Evolutionary conservation across 2,797 vertebrate genomes (phyloP).

Genomic region (Channa striata): DNA sequence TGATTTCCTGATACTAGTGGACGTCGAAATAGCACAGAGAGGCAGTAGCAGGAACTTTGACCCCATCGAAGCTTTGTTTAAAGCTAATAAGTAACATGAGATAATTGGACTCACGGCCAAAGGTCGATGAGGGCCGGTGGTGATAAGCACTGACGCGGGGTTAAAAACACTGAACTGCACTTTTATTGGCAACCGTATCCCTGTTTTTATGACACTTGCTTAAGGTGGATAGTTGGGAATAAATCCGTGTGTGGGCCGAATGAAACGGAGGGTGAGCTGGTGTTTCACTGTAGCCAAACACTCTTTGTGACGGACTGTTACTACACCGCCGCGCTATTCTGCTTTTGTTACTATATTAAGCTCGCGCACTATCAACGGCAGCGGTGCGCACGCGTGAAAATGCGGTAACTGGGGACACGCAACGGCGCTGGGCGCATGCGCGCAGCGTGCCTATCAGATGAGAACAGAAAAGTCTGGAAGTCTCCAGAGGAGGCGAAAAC

Average conservation of each 20-base stretch:
- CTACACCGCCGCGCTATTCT: conserved; percentile 59
- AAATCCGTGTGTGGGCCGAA: neutral
- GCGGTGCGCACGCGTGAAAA: conserved; percentile 75
- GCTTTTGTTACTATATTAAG: conserved; percentile 78
- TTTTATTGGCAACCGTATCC: neutral
- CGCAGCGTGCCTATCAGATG: conserved; percentile 54
- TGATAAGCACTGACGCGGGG: conserved; percentile 46
- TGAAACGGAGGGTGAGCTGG: neutral
- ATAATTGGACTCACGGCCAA: conserved; percentile 54
- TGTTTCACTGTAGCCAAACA: neutral
- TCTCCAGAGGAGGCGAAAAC: conserved; percentile 26
- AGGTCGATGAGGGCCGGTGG: conserved; percentile 53
- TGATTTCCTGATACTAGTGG: neutral
- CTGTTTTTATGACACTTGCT: neutral
- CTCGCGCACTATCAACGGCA: conserved; percentile 6
- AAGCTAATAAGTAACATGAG: conserved; percentile 77
- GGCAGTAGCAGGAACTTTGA: conserved; percentile 53
- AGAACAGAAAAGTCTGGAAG: conserved; percentile 59
- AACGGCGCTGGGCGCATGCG: conserved; percentile 60
- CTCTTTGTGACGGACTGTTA: too few relatives aligned
- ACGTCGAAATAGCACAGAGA: neutral
- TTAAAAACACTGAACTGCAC: conserved; percentile 35
- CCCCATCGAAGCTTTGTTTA: conserved; percentile 42
- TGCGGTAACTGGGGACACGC: conserved; percentile 75
- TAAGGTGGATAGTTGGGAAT: neutral